Evolutionary conservation across 2,888 invertebrate genomes (phyloP), one percentile per base, ranked within the genome.

Genomic region (Pocota personata): DNA sequence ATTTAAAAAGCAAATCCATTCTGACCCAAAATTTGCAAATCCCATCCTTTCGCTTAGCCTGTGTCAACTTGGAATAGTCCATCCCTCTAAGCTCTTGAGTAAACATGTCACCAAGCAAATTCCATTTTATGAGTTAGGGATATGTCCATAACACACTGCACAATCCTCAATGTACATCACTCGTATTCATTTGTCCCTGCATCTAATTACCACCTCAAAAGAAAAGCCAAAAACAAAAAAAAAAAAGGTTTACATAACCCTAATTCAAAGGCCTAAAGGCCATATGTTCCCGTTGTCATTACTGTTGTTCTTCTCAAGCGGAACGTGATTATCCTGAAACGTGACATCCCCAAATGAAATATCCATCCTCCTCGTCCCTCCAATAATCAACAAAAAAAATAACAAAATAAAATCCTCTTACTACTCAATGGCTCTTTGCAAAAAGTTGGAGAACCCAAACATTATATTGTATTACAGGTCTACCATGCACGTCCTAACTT

Each of bases 211-310:
- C 76, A 76, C 58, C 76, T 58, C 27, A 67, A 75, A 73, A 37
- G 37, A 48, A 48, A 32, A n/a, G n/a, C n/a, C 4, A 27, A 5
- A 24, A 43, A 27, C 14, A 12, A 24, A 21, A 50, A 62, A 40
- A 37, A 64, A 57, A 60, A 69, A 71, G 52, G 77, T 69, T 69
- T 16, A 37, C n/a, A 58, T 35, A 78, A 78, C 77, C 77, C 77
- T 78, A 78, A 78, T 78, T 78, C 69, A 52, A 78, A 62, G 69
- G 69, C 69, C 69, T 62, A 62, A 52, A 43, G 32, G 55, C 60
- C 77, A 78, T 71, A 78, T 78, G 77, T 78, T 78, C 52, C 77
- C 50, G 43, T 19, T 55, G 77, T 71, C 62, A 78, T 78, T 78
- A 78, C 60, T 60, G 43, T 78, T 78, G 69, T 71, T 69, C 69